A percentile compares a stretch with the other conserved stretches of the same genome.
These are phyloP conservation scores for Seira musarum DNA, from an alignment of 2,888 invertebrate species.

Conservation along the genomic window DNA sequence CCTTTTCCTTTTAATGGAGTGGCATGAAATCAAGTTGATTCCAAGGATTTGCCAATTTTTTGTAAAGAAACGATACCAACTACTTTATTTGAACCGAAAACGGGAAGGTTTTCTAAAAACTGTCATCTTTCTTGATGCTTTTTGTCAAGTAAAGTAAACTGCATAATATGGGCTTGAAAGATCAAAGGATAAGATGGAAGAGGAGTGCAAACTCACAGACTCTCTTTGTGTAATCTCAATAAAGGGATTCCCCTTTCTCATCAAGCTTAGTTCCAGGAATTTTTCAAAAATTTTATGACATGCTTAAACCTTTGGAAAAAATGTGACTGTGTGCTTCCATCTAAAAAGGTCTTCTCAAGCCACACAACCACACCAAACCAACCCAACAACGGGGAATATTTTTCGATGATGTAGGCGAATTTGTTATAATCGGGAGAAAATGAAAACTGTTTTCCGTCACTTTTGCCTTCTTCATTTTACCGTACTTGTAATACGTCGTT, in stretches of 20 bases:
- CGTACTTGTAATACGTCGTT: constrained; percentile 17
- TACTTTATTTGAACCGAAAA: background rate
- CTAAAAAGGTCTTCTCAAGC: too few relatives aligned
- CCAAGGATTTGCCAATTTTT: constrained; percentile 18
- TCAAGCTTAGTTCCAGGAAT: background rate
- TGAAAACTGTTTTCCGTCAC: background rate
- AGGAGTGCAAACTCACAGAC: background rate
- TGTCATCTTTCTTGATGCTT: background rate
- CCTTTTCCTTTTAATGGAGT: constrained; percentile 11
- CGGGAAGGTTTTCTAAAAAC: background rate
- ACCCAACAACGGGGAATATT: background rate
- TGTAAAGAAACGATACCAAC: background rate
- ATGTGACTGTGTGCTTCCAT: background rate
- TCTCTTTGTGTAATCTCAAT: too few relatives aligned
- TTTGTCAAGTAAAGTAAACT: too few relatives aligned
- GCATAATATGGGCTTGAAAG: too few relatives aligned
- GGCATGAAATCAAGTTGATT: constrained; percentile 29
- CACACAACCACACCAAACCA: background rate
- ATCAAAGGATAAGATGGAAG: background rate
- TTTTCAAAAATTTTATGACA: constrained; percentile 1
- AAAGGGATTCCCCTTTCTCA: too few relatives aligned
- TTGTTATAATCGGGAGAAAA: background rate
- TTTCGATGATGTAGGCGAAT: background rate
- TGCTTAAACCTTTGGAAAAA: background rate
- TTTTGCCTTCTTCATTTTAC: constrained; percentile 2